Percentiles rank a stretch among this genome's conserved stretches.
phyloP scores from a whole-genome alignment of 2,888 invertebrate species.

The Saturnia japonica region DNA sequence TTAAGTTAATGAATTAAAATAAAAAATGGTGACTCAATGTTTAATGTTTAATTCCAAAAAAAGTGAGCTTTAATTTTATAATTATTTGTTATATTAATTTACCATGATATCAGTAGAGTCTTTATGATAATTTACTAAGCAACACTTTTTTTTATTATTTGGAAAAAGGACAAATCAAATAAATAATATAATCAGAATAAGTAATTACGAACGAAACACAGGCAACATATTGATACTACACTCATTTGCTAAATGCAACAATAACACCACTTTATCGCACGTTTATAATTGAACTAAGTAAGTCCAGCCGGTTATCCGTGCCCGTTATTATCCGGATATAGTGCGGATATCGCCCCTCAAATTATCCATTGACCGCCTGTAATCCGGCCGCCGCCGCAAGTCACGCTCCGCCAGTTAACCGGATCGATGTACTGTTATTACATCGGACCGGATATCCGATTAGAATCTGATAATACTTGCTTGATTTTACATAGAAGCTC shows the following conservation, averaged over 20 bases:
- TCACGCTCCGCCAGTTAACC: conserved; percentile 43
- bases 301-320: conserved; percentile 43
- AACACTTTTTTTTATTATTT: too few relatives aligned
- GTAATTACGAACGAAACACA: neutral
- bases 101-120: too few relatives aligned
- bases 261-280: conserved; percentile 38
- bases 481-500: neutral
- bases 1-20: too few relatives aligned
- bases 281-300: conserved; percentile 46
- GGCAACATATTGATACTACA: neutral
- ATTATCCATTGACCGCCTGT: conserved; percentile 62
- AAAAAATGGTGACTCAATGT: too few relatives aligned
- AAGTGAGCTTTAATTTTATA: too few relatives aligned
- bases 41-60: too few relatives aligned
- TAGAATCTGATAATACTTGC: conserved; percentile 17
- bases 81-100: too few relatives aligned
- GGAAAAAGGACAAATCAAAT: too few relatives aligned
- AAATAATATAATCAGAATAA: neutral
- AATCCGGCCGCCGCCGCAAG: conserved; percentile 50
- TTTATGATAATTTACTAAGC: too few relatives aligned
- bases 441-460: conserved; percentile 22
- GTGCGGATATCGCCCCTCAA: conserved; percentile 53
- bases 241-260: conserved; percentile 11
- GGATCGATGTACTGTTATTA: conserved; percentile 34
- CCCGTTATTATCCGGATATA: conserved; percentile 49